Base-by-base conservation (phyloP, 2,797 vertebrate species). In the Mus minutoides region DNA sequence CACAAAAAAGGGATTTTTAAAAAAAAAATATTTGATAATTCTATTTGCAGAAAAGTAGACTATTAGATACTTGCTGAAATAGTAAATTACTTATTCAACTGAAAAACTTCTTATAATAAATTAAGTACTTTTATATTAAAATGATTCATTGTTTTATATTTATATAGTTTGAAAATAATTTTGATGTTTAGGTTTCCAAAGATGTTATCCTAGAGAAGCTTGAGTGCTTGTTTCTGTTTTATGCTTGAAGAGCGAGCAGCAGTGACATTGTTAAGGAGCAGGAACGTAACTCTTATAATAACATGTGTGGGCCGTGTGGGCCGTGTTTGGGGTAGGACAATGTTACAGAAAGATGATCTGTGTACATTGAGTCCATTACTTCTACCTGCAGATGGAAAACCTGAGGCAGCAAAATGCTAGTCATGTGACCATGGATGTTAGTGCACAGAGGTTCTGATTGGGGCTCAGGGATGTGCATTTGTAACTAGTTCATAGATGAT, bases 111-210 rank as follows among this genome's bases (percentile, higher is more conserved):
- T 34, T 71, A 10, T 43, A 52, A 69, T 71, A 69, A 86, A 69
- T 69, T 86, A 37, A 94, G 34, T n/a, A 84, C 31, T 93, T 96
- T 90, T 58, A 11, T 56, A 69, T 83, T 88, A 93, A 92, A 73
- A 88, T 80, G 6, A 71, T 58, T 3, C 60, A 67, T 85, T 67
- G 82, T 31, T 29, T 95, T 89, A 62, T 83, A 75, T 97, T 97
- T 29, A 84, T 84, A 46, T 64, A 85, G 82, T 67, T 84, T 67
- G 83, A 84, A 97, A 97, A 94, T 93, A 86, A 40, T 90, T 26
- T 80, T 97, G 95, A 12, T 80, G 90, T 97, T 54, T 67, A 97
- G 96, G 10, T 97, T 97, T 85, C 95, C 96, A 96, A 98, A 98
- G 93, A 94, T 97, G 13, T 80, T 96, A 58, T 88, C 75, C 40